Evolutionary conservation across 1,140 invertebrate genomes (phyloP), one percentile per base, ranked within the genome.

Genomic region (Panagrolaimus sp.): DNA sequence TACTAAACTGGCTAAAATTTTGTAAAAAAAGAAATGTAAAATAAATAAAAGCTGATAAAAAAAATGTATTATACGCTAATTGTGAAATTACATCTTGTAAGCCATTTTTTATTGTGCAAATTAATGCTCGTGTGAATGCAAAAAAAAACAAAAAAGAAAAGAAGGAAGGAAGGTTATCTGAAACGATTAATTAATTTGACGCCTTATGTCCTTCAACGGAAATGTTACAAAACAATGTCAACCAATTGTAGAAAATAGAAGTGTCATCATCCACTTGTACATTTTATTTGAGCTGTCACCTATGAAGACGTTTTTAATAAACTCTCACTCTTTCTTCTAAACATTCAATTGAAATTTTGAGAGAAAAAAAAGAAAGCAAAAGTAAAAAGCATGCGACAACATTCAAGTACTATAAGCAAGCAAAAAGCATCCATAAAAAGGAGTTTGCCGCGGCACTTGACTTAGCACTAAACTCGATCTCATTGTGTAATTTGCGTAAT

Each of bases 401-500:
- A 20, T 57, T 57, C 51, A 57, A 25, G 51, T 57, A 20, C 8
- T 57, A 27, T 16, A 57, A 20, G 20, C 20, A 20, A 25, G 20
- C n/a, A 57, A 25, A 20, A 27, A 16, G 20, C 20, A 57, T 27
- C 20, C 51, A 57, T 57, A 57, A 57, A 57, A 27, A 27, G 51
- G 20, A 57, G 51, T 57, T 25, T 16, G 51, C 51, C 51, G 51
- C 51, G 11, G 51, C 31, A 27, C 51, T 20, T 5, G 48, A 25
- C 16, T 57, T 27, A 9, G 20, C 51, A 57, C 20, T 25, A 27
- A 57, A 27, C 20, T 25, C 51, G 51, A 20, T 57, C 27, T 57
- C 51, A 57, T 57, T 57, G 51, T 57, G 51, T 27, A 57, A 57
- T 57, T 57, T 57, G 11, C 20, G 51, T 57, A 57, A 57, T 57